Evolutionary conservation across 2,797 vertebrate species (phyloP).

Genomic region (Artibeus jamaicensis): DNA sequence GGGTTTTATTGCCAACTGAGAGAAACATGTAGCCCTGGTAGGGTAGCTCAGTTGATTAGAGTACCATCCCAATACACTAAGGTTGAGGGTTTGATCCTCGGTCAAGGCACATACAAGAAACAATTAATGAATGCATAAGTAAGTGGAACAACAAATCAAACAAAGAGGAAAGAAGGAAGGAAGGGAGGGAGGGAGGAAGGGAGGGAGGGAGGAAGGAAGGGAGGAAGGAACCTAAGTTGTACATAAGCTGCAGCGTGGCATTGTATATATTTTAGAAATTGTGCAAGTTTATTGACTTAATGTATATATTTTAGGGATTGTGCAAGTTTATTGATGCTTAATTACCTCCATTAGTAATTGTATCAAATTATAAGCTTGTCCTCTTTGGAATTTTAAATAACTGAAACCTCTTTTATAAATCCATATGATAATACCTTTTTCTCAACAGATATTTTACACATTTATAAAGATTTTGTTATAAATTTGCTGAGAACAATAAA

Average conservation of each 20-base stretch:
- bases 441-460: background rate
- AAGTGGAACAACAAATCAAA: background rate
- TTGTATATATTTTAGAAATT: background rate
- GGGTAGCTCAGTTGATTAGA: background rate
- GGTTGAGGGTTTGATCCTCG: background rate
- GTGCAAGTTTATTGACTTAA: background rate
- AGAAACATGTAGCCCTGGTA: background rate
- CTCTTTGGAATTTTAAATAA: conserved; percentile 1
- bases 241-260: background rate
- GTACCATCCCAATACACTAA: background rate
- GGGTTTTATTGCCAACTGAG: background rate
- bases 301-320: background rate
- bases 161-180: no score
- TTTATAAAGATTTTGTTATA: background rate
- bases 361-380: background rate
- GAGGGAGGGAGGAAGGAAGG: no score
- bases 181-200: no score
- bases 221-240: background rate
- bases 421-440: background rate
- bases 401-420: background rate
- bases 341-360: background rate
- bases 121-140: background rate
- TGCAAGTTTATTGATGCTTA: background rate
- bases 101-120: background rate
- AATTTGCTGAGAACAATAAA: background rate